These are phyloP conservation scores for Candidula unifasciata DNA, from an alignment of 2,888 invertebrate species.

Conservation along the genomic window DNA sequence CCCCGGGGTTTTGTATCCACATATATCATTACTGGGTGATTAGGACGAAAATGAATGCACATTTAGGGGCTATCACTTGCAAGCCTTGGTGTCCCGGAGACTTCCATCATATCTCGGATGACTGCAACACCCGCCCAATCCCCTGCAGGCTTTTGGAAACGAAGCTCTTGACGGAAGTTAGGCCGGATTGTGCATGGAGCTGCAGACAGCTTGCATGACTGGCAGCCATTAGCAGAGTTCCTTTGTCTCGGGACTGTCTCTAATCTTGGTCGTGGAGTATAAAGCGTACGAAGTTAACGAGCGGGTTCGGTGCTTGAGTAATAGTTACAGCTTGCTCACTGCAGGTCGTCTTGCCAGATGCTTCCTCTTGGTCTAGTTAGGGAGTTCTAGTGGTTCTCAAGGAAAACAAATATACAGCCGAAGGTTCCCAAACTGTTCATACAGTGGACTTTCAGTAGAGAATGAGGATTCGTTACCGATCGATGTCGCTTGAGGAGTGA, in stretches of 20 bases:
- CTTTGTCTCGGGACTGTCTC: background rate
- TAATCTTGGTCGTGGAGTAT: background rate
- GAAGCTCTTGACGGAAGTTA: background rate
- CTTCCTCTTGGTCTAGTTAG: no score
- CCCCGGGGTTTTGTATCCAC: no score
- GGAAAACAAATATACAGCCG: no score
- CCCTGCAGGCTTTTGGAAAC: background rate
- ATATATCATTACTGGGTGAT: no score
- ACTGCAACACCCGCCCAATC: background rate
- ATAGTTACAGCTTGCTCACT: conserved; percentile 6
- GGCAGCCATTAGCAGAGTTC: background rate
- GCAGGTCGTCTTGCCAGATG: no score
- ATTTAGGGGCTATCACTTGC: background rate
- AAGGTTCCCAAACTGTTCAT: no score
- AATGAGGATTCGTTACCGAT: no score
- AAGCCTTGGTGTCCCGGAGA: no score
- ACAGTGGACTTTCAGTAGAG: no score
- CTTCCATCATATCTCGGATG: background rate
- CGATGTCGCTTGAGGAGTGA: no score
- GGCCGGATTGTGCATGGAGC: background rate
- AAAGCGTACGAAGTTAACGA: background rate
- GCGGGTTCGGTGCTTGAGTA: background rate
- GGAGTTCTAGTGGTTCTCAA: no score
- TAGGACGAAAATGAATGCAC: no score
- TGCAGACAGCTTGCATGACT: background rate